Percentiles rank a stretch among this genome's conserved stretches.
phyloP scores from a whole-genome alignment of 2,888 invertebrate genomes.

The Exephanes ischioxanthus region DNA sequence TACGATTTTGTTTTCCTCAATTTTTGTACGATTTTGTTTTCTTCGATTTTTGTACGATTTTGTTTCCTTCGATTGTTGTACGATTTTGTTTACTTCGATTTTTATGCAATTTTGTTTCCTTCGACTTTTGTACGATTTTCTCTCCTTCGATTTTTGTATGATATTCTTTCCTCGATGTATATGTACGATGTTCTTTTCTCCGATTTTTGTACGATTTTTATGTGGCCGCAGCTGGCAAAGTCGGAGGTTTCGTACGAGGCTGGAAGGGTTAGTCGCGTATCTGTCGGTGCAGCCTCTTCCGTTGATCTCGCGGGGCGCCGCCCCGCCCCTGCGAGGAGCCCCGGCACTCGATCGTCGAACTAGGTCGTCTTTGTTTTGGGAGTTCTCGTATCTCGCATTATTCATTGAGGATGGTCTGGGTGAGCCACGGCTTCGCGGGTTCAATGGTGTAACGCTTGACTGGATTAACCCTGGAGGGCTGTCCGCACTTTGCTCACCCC shows the following conservation, averaged over 20 bases:
- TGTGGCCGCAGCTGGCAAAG: background rate
- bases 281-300: constrained; percentile 45
- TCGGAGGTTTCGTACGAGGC: background rate
- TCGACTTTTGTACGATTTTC: background rate
- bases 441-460: constrained; percentile 29
- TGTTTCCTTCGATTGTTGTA: background rate
- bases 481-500: background rate
- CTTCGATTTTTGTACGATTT: background rate
- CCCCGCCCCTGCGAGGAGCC: constrained; percentile 53
- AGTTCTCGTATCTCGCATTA: constrained; percentile 39
- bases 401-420: constrained; percentile 21
- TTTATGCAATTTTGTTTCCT: background rate
- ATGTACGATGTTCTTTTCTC: background rate
- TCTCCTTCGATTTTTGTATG: background rate
- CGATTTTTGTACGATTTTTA: background rate
- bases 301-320: constrained; percentile 39
- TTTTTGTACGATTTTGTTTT: background rate
- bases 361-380: constrained; percentile 66
- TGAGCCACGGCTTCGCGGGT: constrained; percentile 12
- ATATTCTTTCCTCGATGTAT: background rate
- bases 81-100: background rate
- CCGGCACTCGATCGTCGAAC: constrained; percentile 61
- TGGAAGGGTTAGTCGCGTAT: constrained; percentile 8
- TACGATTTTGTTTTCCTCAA: background rate
- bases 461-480: constrained; percentile 1